Conservation (phyloP, 2,888 invertebrate species). For the Drosophila robusta region DNA sequence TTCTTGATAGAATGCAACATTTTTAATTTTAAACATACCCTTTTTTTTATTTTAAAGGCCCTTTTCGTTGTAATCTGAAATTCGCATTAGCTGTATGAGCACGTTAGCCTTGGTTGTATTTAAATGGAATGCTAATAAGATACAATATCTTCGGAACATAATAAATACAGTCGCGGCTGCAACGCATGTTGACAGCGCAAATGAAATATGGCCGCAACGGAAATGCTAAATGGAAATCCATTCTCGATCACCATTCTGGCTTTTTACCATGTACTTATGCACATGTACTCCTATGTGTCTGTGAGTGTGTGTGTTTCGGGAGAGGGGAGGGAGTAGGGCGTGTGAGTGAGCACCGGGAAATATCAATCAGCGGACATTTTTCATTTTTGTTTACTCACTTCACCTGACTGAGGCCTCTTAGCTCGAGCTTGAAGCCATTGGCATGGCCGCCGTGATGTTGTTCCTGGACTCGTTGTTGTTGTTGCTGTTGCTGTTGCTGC, state of each 20-base stretch:
- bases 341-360: constrained; percentile 63
- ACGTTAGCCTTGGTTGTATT: neutral
- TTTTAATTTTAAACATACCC: too few species aligned
- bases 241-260: constrained; percentile 46
- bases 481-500: constrained; percentile 4
- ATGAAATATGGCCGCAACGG: constrained; percentile 75
- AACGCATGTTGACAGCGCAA: constrained; percentile 44
- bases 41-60: too few species aligned
- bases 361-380: constrained; percentile 80
- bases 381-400: constrained; percentile 78
- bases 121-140: constrained; percentile 23
- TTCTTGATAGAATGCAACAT: too few species aligned
- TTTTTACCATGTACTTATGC: constrained; percentile 7
- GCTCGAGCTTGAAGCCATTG: constrained; percentile 18
- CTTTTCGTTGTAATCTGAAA: neutral
- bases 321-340: constrained; percentile 2
- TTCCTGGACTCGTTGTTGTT: neutral
- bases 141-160: constrained; percentile 6
- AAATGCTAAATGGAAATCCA: constrained; percentile 71
- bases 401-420: constrained; percentile 22
- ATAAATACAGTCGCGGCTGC: constrained; percentile 14
- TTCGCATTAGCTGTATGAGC: neutral
- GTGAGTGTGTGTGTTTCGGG: constrained; percentile 10
- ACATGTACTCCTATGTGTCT: neutral
- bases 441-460: constrained; percentile 13